Evolutionary conservation across 2,113 vertebrate genomes (phyloP), one percentile per base, ranked within the genome.

Genomic region (Sterrhoptilus dennistouni): DNA sequence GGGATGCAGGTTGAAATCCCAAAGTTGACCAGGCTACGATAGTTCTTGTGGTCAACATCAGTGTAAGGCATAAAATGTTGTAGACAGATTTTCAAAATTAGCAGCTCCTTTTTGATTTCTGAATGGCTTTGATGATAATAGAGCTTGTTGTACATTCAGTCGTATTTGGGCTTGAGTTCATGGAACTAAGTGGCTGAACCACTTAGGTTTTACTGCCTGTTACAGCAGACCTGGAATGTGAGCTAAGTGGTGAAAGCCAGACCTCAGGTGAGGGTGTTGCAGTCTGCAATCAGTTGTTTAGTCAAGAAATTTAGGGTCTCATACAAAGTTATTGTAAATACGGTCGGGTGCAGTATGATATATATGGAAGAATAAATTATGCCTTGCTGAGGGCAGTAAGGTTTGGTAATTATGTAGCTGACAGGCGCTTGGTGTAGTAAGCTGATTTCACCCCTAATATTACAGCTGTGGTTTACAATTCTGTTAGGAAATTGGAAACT

Each of bases 1-100:
- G 28, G 75, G 33, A 25, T 59, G 47, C 66, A 70, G 17, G 33
- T 66, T 56, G 85, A 75, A 90, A 87, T 5, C 19, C 25, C 18
- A 3, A 15, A 74, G 17, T 0, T 59, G 40, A 29, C 52, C 50
- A 53, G 16, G n/a, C 52, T 66, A 11, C 1, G 0, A 35, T 52
- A 75, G n/a, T 57, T 91, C 47, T 35, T 75, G 36, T 40, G 9
- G 68, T 95, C 72, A 44, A 2, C 12, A 18, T 53, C 60, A 88
- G 11, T 33, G n/a, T 28, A 66, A 70, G 57, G 31, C 35, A 24
- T n/a, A 57, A 71, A 63, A 71, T 50, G 11, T 8, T 69, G 21
- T 15, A 13, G 59, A 38, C 10, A 35, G 40, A n/a, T 91, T 87
- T 91, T 69, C 29, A 83, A 60, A 90, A 75, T 50, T 35, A 33